Conservation (phyloP, 2,113 vertebrate species). For the Choloepus hoffmanni region DNA sequence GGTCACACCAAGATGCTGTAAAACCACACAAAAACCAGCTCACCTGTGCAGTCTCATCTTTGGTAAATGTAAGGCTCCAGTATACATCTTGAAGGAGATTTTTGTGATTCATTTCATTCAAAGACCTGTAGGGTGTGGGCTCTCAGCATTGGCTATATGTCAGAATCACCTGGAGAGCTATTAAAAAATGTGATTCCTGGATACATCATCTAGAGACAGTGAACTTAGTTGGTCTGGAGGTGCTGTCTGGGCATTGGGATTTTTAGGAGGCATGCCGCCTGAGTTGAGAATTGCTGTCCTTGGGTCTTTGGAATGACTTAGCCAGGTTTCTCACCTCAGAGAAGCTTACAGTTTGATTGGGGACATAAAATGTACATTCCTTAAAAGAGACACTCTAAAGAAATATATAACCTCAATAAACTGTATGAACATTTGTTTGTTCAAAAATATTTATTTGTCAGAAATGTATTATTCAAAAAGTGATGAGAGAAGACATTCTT, state of each 20-base stretch:
- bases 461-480: neutral
- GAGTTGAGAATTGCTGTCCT: neutral
- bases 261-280: neutral
- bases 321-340: slow-evolving; percentile 7
- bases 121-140: neutral
- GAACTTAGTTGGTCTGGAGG: neutral
- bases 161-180: neutral
- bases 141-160: neutral
- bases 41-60: no score
- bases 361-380: neutral
- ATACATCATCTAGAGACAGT: neutral
- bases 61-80: no score
- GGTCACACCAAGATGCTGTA: neutral
- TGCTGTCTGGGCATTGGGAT: neutral
- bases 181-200: neutral
- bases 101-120: neutral
- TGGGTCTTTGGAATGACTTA: neutral
- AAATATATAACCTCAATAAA: neutral
- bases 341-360: neutral
- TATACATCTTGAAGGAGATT: neutral
- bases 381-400: neutral
- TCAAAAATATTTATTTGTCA: neutral
- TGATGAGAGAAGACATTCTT: no score
- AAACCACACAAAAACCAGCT: neutral
- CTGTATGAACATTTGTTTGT: neutral